Evolutionary conservation across 2,888 invertebrate genomes (phyloP).

Genomic region (Rhyacophila evoluta): DNA sequence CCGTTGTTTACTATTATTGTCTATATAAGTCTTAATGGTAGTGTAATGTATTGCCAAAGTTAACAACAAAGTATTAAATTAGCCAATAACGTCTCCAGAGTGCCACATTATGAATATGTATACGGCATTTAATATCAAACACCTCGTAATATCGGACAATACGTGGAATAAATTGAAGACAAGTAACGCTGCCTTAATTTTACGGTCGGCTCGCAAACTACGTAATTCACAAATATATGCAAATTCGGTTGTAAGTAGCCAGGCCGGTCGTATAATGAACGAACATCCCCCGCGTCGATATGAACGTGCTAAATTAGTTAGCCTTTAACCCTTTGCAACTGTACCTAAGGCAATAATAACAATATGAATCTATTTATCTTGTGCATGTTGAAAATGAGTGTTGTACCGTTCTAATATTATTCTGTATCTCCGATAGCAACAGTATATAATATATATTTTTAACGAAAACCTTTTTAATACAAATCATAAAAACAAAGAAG

Average conservation of each 20-base stretch:
- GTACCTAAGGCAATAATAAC: not conserved
- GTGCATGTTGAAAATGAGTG: too few species aligned
- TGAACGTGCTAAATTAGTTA: slow-evolving; percentile 55
- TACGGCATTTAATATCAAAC: slow-evolving; percentile 12
- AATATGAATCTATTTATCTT: too few species aligned
- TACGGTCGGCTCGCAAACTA: slow-evolving; percentile 42
- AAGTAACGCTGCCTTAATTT: slow-evolving; percentile 41
- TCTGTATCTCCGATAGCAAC: too few species aligned
- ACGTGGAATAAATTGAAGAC: slow-evolving; percentile 39
- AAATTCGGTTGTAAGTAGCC: slow-evolving; percentile 44
- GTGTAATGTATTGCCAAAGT: not conserved
- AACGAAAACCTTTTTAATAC: too few species aligned
- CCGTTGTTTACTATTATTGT: not conserved
- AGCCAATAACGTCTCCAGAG: not conserved
- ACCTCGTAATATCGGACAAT: slow-evolving; percentile 22
- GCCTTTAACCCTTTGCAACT: slow-evolving; percentile 38
- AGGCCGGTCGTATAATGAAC: slow-evolving; percentile 36
- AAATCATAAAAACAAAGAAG: too few species aligned
- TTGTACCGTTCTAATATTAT: too few species aligned
- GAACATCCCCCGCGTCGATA: slow-evolving; percentile 50
- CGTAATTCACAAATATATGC: slow-evolving; percentile 48
- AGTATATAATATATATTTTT: too few species aligned
- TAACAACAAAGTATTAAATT: slow-evolving; percentile 12
- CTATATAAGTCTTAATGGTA: not conserved
- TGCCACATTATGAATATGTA: not conserved